These are phyloP conservation scores for Epicampocera succincta DNA, from an alignment of 2,888 invertebrate species.

Conservation along the genomic window DNA sequence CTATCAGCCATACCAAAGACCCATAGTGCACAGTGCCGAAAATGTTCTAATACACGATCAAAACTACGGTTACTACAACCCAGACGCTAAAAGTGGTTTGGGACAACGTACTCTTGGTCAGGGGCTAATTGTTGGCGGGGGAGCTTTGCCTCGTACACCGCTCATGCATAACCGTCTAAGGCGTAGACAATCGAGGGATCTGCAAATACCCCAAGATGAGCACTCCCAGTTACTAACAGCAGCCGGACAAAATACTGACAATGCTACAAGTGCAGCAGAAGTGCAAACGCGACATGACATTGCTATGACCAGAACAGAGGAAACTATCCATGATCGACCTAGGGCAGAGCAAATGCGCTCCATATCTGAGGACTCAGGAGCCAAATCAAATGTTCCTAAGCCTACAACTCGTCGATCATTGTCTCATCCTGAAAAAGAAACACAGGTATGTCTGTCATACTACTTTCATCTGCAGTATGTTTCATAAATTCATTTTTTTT, in stretches of 20 bases:
- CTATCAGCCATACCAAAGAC: constrained; percentile 72
- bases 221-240: constrained; percentile 68
- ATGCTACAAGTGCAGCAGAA: constrained; percentile 48
- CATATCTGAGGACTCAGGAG: constrained; percentile 80
- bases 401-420: constrained; percentile 80
- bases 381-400: constrained; percentile 76
- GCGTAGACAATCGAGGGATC: constrained; percentile 76
- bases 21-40: constrained; percentile 77
- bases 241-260: constrained; percentile 64
- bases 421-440: constrained; percentile 81
- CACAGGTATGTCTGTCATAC: constrained; percentile 73
- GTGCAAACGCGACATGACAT: constrained; percentile 51
- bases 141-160: constrained; percentile 77
- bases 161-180: constrained; percentile 77
- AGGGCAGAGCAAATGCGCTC: constrained; percentile 81
- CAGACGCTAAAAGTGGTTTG: constrained; percentile 70
- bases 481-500: constrained; percentile 1
- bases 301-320: constrained; percentile 6
- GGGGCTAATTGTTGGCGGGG: constrained; percentile 67
- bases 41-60: constrained; percentile 73
- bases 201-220: constrained; percentile 76
- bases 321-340: constrained; percentile 72
- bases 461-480: background rate
- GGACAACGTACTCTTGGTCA: constrained; percentile 58
- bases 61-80: constrained; percentile 71